These are phyloP conservation scores for Lepus americanus DNA, from an alignment of 2,113 vertebrate species.

Conservation along the genomic window DNA sequence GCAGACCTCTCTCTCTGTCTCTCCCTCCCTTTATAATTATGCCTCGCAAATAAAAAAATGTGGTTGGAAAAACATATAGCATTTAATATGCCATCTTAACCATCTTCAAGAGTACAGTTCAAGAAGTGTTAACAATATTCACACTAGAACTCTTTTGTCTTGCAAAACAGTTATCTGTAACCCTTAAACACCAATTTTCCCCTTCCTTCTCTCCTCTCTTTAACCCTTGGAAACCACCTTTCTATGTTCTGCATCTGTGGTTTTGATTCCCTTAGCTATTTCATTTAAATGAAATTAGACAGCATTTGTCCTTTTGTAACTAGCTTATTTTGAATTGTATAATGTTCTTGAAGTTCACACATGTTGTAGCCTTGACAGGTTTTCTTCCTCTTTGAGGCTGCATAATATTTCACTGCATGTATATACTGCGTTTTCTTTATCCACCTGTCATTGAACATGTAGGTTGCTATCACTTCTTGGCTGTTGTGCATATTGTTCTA, in stretches of 20 bases:
- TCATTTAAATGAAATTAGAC: background rate
- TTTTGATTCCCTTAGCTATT: background rate
- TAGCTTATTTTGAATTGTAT: background rate
- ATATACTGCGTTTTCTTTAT: background rate
- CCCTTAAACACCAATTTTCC: background rate
- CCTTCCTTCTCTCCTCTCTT: rapidly evolving
- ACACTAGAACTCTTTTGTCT: background rate
- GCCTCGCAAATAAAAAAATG: too few relatives aligned
- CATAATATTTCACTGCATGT: background rate
- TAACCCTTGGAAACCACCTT: background rate
- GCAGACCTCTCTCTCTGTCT: too few relatives aligned
- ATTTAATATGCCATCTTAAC: background rate
- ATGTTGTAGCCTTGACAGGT: background rate
- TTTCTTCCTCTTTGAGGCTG: constrained; percentile 12
- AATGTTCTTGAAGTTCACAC: background rate
- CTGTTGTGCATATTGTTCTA: background rate
- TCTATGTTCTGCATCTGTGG: background rate
- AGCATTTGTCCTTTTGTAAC: background rate
- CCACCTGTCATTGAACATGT: background rate
- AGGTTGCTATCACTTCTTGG: background rate
- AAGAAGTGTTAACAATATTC: rapidly evolving
- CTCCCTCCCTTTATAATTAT: too few relatives aligned
- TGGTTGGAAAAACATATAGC: too few relatives aligned
- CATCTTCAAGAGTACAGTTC: background rate
- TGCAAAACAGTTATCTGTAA: background rate